Evolutionary conservation across 2,888 invertebrate species (phyloP).

Genomic region (Amiota communis): DNA sequence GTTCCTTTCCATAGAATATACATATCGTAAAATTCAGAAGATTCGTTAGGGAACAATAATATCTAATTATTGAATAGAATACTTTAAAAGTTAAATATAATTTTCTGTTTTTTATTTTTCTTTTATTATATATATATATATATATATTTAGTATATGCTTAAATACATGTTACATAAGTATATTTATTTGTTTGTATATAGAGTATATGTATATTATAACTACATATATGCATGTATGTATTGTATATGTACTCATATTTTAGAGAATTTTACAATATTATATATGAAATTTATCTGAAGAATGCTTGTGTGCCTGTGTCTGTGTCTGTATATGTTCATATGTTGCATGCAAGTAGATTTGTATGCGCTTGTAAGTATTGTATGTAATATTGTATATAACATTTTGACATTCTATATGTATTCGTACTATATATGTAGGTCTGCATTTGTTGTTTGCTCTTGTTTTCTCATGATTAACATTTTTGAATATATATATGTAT

Average conservation of each 20-base stretch:
- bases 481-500: not conserved
- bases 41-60: too few species aligned
- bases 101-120: constrained; percentile 37
- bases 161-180: constrained; percentile 59
- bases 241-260: constrained; percentile 33
- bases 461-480: too few species aligned
- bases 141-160: too few species aligned
- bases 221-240: constrained; percentile 38
- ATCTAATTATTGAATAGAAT: too few species aligned
- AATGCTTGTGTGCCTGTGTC: not conserved
- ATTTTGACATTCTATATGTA: constrained; percentile 8
- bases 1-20: too few species aligned
- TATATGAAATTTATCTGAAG: not conserved
- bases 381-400: constrained; percentile 19
- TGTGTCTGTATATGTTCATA: too few species aligned
- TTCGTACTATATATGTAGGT: constrained; percentile 20
- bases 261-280: constrained; percentile 21
- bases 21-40: too few species aligned
- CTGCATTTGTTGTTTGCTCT: not conserved
- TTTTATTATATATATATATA: constrained; percentile 47
- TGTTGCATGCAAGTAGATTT: too few species aligned
- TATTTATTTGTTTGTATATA: constrained; percentile 33
- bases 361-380: too few species aligned
- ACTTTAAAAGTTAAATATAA: too few species aligned
- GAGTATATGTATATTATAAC: constrained; percentile 38